phyloP scores from a whole-genome alignment of 2,113 vertebrate species.

The Aplodontia rufa region DNA sequence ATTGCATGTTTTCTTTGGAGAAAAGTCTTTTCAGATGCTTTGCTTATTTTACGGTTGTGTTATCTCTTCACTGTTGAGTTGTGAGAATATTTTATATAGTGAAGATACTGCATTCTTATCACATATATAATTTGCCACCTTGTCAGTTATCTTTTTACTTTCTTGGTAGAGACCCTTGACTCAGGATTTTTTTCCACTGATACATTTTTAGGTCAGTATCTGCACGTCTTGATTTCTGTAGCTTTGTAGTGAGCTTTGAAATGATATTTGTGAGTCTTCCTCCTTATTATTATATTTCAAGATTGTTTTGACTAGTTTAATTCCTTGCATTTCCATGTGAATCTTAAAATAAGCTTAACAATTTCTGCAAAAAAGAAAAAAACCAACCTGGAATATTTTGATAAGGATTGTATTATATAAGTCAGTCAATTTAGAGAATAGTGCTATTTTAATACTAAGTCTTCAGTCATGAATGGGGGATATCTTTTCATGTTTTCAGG shows the following conservation, averaged over 20 bases:
- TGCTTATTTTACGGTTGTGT: not conserved
- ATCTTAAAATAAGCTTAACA: slow-evolving; percentile 30
- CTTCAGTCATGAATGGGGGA: not conserved
- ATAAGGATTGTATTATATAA: not conserved
- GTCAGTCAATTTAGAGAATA: not conserved
- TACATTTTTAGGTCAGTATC: not conserved
- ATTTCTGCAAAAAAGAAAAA: not conserved
- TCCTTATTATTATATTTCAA: slow-evolving; percentile 37
- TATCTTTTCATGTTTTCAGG: not conserved
- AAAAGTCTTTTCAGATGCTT: not conserved
- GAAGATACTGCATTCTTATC: not conserved
- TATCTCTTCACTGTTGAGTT: slow-evolving; percentile 4
- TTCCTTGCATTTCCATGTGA: slow-evolving; percentile 35
- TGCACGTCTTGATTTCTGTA: slow-evolving; percentile 8
- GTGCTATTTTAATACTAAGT: not conserved
- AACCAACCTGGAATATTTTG: not conserved
- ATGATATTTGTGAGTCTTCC: not conserved
- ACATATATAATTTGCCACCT: not conserved
- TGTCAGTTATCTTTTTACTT: not conserved
- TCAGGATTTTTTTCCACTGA: not conserved
- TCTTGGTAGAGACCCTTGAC: not conserved
- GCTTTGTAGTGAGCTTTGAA: slow-evolving; percentile 42
- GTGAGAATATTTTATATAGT: not conserved
- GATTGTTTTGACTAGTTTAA: slow-evolving; percentile 25
- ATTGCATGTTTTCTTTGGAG: not conserved